phyloP scores from a whole-genome alignment of 1,140 invertebrate species.

The Telenomus remus region DNA sequence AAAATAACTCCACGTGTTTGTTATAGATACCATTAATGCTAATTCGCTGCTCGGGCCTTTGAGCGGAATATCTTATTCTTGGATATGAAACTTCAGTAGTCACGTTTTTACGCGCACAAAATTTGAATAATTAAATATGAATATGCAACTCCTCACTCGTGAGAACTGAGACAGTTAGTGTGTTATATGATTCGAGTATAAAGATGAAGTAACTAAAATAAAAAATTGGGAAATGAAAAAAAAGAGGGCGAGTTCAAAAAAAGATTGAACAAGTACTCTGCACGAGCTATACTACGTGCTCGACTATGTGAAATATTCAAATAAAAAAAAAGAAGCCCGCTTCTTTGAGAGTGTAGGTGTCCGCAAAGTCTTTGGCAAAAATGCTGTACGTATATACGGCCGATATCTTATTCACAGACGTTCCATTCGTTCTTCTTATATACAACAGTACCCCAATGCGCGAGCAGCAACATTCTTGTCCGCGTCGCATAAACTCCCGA shows the following conservation, averaged over 20 bases:
- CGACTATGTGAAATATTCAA: constrained; percentile 37
- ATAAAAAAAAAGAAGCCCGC: constrained; percentile 14
- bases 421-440: constrained; percentile 73
- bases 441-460: constrained; percentile 56
- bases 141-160: constrained; percentile 6
- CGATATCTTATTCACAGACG: constrained; percentile 75
- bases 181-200: not conserved
- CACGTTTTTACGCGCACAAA: constrained; percentile 9
- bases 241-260: too few relatives aligned
- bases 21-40: constrained; percentile 41
- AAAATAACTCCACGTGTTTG: constrained; percentile 43
- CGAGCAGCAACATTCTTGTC: constrained; percentile 69
- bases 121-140: constrained; percentile 26
- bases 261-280: too few relatives aligned
- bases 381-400: constrained; percentile 68
- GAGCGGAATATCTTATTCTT: constrained; percentile 14
- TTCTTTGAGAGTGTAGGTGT: constrained; percentile 48
- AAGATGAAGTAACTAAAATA: too few relatives aligned
- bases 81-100: constrained; percentile 1
- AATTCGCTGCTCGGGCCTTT: constrained; percentile 31
- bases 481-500: constrained; percentile 69
- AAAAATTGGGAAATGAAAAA: too few relatives aligned
- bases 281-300: not conserved
- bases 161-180: not conserved
- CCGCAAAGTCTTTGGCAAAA: constrained; percentile 62